These are phyloP conservation scores for Fratercula arctica DNA, from an alignment of 2,797 vertebrate species.

Conservation along the genomic window DNA sequence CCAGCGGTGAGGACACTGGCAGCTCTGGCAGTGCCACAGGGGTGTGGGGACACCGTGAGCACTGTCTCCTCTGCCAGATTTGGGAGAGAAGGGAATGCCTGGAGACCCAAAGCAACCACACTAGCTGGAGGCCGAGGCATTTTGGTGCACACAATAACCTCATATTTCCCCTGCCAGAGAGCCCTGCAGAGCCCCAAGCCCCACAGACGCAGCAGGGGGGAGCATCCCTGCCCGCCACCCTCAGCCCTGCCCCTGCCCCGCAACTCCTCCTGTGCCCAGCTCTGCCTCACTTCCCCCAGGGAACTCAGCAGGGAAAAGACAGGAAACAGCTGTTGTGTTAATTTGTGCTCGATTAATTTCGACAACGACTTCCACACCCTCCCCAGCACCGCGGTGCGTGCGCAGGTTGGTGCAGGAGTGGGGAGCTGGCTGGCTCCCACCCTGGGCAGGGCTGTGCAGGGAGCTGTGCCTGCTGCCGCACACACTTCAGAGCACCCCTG, in stretches of 20 bases:
- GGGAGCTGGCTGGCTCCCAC: not conserved
- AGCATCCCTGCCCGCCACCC: not conserved
- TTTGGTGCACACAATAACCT: not conserved
- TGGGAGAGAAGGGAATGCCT: not conserved
- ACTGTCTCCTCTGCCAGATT: not conserved
- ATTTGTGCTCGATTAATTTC: constrained; percentile 80
- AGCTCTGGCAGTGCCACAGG: not conserved
- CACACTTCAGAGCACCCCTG: not conserved
- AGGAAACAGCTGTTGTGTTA: constrained; percentile 81
- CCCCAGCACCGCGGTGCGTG: not conserved
- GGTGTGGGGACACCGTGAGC: fast-evolving
- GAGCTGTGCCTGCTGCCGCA: not conserved
- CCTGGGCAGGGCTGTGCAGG: fast-evolving
- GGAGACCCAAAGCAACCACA: not conserved
- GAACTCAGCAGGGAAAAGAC: constrained; percentile 74
- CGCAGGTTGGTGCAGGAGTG: not conserved
- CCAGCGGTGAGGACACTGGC: fast-evolving
- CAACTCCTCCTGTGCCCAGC: fast-evolving
- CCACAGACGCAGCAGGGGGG: fast-evolving
- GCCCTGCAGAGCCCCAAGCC: not conserved
- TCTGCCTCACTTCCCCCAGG: constrained; percentile 60
- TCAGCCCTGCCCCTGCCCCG: not conserved
- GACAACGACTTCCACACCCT: constrained; percentile 60
- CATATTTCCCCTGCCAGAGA: not conserved
- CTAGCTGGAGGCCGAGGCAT: not conserved